phyloP scores from a whole-genome alignment of 2,113 vertebrate species.

The Xyliphius kryptos region DNA sequence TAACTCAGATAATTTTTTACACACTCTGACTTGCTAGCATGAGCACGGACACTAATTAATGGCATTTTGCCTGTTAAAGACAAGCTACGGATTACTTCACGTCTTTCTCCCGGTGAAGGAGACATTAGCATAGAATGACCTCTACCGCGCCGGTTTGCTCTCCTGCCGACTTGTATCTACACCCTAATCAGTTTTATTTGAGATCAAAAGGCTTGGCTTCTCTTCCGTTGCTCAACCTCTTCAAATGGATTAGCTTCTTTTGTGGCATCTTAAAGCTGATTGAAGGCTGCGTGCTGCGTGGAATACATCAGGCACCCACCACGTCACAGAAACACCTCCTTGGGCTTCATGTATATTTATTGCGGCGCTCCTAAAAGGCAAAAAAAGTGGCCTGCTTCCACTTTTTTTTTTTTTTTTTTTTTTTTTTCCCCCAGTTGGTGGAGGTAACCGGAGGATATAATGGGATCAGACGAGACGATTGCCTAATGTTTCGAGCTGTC shows the following conservation, averaged over 20 bases:
- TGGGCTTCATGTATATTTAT: too few species aligned
- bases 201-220: constrained; percentile 45
- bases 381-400: too few species aligned
- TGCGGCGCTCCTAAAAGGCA: too few species aligned
- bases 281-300: constrained; percentile 41
- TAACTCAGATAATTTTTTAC: constrained; percentile 11
- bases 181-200: constrained; percentile 45
- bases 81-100: constrained; percentile 2
- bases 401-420: too few species aligned
- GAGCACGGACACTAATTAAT: constrained; percentile 8
- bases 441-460: too few species aligned
- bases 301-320: not conserved
- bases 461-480: too few species aligned
- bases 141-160: constrained; percentile 33
- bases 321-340: too few species aligned
- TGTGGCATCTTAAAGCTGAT: constrained; percentile 48
- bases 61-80: constrained; percentile 3
- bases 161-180: constrained; percentile 35
- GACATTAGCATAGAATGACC: constrained; percentile 45
- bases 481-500: too few species aligned
- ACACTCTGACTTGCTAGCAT: constrained; percentile 9
- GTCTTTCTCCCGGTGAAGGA: constrained; percentile 14
- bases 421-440: too few species aligned
- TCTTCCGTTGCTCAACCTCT: constrained; percentile 27
- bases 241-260: constrained; percentile 50